phyloP scores from a whole-genome alignment of 1,140 invertebrate genomes.

The Orchestia grillus region DNA sequence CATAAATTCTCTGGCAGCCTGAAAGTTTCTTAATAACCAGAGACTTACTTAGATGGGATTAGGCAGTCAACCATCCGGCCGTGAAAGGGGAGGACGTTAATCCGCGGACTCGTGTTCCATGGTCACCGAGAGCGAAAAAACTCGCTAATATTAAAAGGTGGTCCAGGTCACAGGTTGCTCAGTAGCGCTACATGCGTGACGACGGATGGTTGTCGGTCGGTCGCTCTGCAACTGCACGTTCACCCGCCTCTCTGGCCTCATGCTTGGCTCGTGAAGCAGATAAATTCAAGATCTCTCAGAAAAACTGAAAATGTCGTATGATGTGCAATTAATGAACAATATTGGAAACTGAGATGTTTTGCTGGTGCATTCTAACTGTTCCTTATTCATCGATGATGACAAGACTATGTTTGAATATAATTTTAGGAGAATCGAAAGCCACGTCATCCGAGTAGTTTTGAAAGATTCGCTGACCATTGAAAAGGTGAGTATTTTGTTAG shows the following conservation, averaged over 20 bases:
- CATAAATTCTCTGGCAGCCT: background rate
- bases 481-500: background rate
- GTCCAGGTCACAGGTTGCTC: background rate
- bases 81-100: background rate
- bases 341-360: background rate
- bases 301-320: background rate
- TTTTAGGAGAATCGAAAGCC: background rate
- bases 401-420: background rate
- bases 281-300: background rate
- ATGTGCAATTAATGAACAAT: background rate
- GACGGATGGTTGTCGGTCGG: background rate
- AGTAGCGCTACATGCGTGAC: background rate
- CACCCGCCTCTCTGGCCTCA: background rate
- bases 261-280: background rate
- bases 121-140: background rate
- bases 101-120: background rate
- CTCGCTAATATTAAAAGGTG: background rate
- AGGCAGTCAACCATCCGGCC: background rate
- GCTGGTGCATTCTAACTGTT: background rate
- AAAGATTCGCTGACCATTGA: background rate
- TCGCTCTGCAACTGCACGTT: background rate
- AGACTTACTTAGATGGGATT: background rate
- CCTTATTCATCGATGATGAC: background rate
- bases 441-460: background rate
- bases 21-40: background rate